Base-by-base conservation (phyloP, 2,113 vertebrate genomes). In the Falco punctatus region DNA sequence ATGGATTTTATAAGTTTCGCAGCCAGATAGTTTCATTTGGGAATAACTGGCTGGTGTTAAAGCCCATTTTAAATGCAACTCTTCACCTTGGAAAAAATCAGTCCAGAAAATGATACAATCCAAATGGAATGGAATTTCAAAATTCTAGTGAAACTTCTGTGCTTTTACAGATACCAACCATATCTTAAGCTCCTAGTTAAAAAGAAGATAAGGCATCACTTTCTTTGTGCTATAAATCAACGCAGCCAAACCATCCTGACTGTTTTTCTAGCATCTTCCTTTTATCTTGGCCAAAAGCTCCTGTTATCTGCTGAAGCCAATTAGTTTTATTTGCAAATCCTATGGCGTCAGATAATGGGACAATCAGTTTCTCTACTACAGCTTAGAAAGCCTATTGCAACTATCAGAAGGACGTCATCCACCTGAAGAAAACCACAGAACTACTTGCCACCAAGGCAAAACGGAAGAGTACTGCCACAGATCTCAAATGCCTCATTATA, bases 311-410 rank as follows among this genome's bases (percentile, higher is more conserved):
- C 30, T 1, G 9, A 86, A 81, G 88, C 86, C 55, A 93, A 90
- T 54, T 55, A 83, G 42, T 64, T 62, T 74, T 88, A 93, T 90
- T 95, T 96, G 72, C 71, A 90, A 96, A 81, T 70, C 85, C 59
- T 83, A 78, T 57, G 80, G 30, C 38, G 81, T 83, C 75, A 92
- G 79, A 92, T 96, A 94, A 73, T 2, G 1, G n/a, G 27, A 73
- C 71, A 52, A 82, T 78, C 58, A 48, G 40, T 42, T 88, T 61
- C 42, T 77, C 67, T 77, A 27, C 17, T 23, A 52, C 23, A 85
- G 73, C 26, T 92, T 62, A 59, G 27, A 74, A 78, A 71, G 59
- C 9, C 17, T 71, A 64, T 74, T 86, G 28, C 30, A 86, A 44
- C 5, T 77, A 26, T 77, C 23, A 78, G 90, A 73, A 82, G 79